A percentile compares a stretch with the other conserved stretches of the same genome.
phyloP scores from a whole-genome alignment of 2,113 vertebrate species.

The Diglossa brunneiventris region DNA sequence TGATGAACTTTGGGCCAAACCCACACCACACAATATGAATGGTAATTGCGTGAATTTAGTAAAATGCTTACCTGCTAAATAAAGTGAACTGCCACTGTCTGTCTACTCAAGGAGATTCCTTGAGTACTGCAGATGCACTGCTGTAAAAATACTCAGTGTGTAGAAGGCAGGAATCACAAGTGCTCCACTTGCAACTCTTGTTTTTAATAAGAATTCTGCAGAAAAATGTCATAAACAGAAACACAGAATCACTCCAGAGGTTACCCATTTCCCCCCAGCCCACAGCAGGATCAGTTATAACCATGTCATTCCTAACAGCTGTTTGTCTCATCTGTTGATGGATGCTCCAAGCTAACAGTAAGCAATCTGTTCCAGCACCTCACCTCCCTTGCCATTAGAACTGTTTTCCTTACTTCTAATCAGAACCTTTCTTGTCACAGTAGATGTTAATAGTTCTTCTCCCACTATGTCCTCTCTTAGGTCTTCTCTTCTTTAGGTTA shows the following conservation, averaged over 20 bases:
- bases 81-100: background rate
- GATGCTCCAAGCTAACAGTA: slow-evolving; percentile 2
- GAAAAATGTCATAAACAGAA: slow-evolving; percentile 31
- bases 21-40: background rate
- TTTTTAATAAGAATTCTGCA: background rate
- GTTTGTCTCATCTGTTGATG: slow-evolving; percentile 10
- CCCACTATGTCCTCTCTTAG: background rate
- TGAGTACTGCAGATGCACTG: background rate
- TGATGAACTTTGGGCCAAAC: background rate
- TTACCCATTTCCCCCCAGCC: background rate
- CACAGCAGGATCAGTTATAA: background rate
- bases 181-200: background rate
- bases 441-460: background rate
- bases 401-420: background rate
- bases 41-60: background rate
- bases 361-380: background rate
- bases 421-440: background rate
- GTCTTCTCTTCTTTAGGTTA: background rate
- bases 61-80: background rate
- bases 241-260: background rate
- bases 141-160: background rate
- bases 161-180: background rate
- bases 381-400: background rate
- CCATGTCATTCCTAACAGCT: slow-evolving; percentile 34
- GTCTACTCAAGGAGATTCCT: background rate